These are phyloP conservation scores for Aspiorhynchus laticeps DNA, from an alignment of 2,113 vertebrate genomes.

Conservation along the genomic window DNA sequence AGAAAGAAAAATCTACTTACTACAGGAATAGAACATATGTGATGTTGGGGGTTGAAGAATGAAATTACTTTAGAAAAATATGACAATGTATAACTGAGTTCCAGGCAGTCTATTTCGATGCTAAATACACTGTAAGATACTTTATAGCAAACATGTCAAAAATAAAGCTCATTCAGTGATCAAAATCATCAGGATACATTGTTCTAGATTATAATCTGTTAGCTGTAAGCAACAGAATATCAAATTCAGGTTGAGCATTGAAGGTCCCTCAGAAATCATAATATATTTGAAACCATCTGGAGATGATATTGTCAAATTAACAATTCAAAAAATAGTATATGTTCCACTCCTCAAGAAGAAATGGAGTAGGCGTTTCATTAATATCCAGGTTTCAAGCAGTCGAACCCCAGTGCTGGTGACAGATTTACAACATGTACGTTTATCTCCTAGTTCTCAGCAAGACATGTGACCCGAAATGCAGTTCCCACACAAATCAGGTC, in stretches of 20 bases:
- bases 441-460: conserved; percentile 74
- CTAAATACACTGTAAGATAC: conserved; percentile 55
- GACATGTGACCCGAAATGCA: conserved; percentile 69
- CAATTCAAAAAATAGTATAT: conserved; percentile 58
- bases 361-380: conserved; percentile 75
- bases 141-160: conserved; percentile 61
- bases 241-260: conserved; percentile 78
- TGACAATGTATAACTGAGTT: conserved; percentile 59
- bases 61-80: conserved; percentile 64
- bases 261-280: conserved; percentile 77
- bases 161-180: conserved; percentile 81
- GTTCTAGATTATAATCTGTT: neutral
- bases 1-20: neutral
- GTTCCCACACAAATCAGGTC: conserved; percentile 78
- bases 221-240: neutral
- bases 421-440: conserved; percentile 82
- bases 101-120: conserved; percentile 53
- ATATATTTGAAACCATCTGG: conserved; percentile 78
- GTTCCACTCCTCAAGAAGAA: conserved; percentile 51
- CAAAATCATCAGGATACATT: conserved; percentile 80
- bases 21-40: neutral
- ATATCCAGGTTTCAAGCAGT: conserved; percentile 80
- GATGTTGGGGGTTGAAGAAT: conserved; percentile 26
- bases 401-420: conserved; percentile 89
- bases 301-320: conserved; percentile 78